These are phyloP conservation scores for Poliocrania exsul DNA, from an alignment of 2,797 vertebrate genomes.

Conservation along the genomic window DNA sequence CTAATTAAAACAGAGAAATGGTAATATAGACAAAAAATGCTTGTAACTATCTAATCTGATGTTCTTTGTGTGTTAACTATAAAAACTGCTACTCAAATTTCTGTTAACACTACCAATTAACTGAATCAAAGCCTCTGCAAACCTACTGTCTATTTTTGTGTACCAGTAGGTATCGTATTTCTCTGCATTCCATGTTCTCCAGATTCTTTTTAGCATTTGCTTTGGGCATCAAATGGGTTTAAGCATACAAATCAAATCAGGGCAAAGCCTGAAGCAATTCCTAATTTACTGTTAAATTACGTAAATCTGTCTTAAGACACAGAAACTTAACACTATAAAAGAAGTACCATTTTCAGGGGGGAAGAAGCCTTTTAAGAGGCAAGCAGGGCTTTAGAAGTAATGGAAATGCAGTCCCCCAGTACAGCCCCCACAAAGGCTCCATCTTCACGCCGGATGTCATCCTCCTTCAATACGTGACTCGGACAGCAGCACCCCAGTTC, in stretches of 20 bases:
- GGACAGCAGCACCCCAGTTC: background rate
- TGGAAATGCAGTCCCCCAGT: background rate
- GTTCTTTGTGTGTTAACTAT: background rate
- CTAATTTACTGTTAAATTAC: background rate
- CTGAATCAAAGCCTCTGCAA: background rate
- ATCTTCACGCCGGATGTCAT: background rate
- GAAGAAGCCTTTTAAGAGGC: background rate
- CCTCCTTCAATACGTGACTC: background rate
- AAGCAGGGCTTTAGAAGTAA: background rate
- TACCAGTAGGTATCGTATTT: background rate
- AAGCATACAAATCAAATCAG: background rate
- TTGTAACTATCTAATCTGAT: background rate
- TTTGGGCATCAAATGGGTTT: background rate
- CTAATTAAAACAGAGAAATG: background rate
- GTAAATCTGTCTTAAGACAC: background rate
- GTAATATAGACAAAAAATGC: background rate
- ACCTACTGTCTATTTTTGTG: background rate
- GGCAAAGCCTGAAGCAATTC: background rate
- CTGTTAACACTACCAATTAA: background rate
- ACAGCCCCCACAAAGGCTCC: background rate
- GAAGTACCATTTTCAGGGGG: background rate
- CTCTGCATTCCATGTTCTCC: background rate
- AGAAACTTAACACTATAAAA: background rate
- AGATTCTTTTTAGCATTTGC: background rate
- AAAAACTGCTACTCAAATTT: background rate